Percentiles rank a stretch among this genome's conserved stretches.
Evolutionary conservation across 2,888 invertebrate genomes (phyloP).

Genomic region (Idaea aversata): DNA sequence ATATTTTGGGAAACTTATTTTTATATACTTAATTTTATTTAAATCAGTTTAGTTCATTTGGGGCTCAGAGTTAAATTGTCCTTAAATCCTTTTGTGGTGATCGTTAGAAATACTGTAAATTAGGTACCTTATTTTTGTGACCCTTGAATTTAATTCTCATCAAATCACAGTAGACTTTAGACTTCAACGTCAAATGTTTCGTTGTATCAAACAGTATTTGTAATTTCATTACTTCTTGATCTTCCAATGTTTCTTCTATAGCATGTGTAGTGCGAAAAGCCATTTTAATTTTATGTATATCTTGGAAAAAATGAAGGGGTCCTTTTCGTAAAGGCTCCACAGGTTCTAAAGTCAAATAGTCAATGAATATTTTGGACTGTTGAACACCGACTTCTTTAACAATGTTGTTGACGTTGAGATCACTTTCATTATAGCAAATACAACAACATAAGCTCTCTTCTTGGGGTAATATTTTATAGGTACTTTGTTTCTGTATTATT

Average conservation of each 20-base stretch:
- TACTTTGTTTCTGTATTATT: constrained; percentile 57
- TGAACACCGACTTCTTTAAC: constrained; percentile 42
- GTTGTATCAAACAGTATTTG: constrained; percentile 71
- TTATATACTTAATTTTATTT: too few species aligned
- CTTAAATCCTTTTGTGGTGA: too few species aligned
- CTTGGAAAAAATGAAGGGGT: constrained; percentile 64
- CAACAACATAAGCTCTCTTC: constrained; percentile 64
- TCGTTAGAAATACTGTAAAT: not conserved
- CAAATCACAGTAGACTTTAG: constrained; percentile 60
- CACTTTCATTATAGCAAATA: constrained; percentile 58
- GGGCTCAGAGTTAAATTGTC: too few species aligned
- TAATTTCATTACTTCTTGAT: constrained; percentile 68
- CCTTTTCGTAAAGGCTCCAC: constrained; percentile 55
- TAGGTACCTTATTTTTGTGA: constrained; percentile 65
- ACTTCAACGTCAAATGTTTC: constrained; percentile 62
- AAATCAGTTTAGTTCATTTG: too few species aligned
- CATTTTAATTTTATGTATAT: constrained; percentile 69
- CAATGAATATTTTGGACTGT: constrained; percentile 55
- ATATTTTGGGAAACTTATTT: too few species aligned
- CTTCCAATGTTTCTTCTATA: constrained; percentile 63
- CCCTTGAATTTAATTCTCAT: constrained; percentile 68
- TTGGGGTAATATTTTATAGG: constrained; percentile 56
- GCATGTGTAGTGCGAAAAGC: constrained; percentile 62
- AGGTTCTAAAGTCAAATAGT: constrained; percentile 61
- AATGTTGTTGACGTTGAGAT: constrained; percentile 55